These are phyloP conservation scores for Caenorhabditis becei DNA, from an alignment of 2,888 invertebrate genomes.

Conservation along the genomic window DNA sequence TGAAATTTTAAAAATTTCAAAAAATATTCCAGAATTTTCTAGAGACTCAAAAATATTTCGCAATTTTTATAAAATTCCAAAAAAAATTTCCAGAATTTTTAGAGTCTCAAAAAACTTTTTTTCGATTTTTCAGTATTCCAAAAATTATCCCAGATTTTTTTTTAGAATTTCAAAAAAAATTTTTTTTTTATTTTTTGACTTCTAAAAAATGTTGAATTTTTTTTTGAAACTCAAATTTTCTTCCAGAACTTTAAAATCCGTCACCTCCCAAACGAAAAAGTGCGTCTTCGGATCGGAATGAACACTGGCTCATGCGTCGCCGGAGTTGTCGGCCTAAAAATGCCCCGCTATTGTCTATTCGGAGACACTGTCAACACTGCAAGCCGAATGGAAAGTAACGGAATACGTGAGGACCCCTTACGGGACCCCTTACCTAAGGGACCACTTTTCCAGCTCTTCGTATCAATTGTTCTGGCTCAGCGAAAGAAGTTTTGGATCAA, in stretches of 20 bases:
- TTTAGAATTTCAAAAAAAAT: too few species aligned
- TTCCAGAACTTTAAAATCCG: conserved; percentile 71
- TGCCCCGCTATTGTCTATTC: conserved; percentile 70
- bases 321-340: conserved; percentile 71
- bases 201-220: too few species aligned
- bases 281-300: conserved; percentile 71
- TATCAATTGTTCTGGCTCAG: conserved; percentile 65
- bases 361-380: conserved; percentile 73
- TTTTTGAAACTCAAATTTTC: too few species aligned
- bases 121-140: too few species aligned
- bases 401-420: conserved; percentile 73
- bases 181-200: too few species aligned
- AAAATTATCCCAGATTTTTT: too few species aligned
- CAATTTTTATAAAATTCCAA: too few species aligned
- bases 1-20: too few species aligned
- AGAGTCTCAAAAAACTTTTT: too few species aligned
- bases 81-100: too few species aligned
- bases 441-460: conserved; percentile 59
- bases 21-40: too few species aligned
- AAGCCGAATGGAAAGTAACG: conserved; percentile 70
- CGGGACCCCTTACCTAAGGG: not conserved
- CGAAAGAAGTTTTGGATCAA: conserved; percentile 81
- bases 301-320: conserved; percentile 68
- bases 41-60: too few species aligned
- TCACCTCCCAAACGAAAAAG: conserved; percentile 67